Conservation (phyloP, 2,888 invertebrate species). For the Eulithis testata region DNA sequence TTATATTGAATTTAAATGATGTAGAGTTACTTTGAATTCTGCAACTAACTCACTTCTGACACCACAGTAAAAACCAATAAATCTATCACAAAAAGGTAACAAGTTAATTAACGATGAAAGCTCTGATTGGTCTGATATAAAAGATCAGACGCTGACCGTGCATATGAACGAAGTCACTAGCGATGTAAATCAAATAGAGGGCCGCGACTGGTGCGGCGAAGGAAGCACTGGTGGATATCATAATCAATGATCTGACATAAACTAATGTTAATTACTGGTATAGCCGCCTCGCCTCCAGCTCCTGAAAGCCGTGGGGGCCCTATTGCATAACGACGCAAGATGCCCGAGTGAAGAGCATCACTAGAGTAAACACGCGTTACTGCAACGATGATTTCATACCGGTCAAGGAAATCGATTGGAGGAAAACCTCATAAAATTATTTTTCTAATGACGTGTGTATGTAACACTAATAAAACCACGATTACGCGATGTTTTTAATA, state of each 20-base stretch:
- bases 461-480: conserved; percentile 47
- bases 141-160: conserved; percentile 41
- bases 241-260: conserved; percentile 58
- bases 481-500: conserved; percentile 47
- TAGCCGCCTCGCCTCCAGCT: conserved; percentile 45
- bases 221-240: conserved; percentile 57
- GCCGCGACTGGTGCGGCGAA: conserved; percentile 50
- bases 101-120: conserved; percentile 46
- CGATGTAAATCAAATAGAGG: conserved; percentile 69
- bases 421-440: conserved; percentile 58
- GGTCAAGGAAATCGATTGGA: conserved; percentile 72
- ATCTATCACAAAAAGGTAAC: conserved; percentile 32
- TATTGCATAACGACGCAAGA: conserved; percentile 67
- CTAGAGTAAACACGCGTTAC: conserved; percentile 68
- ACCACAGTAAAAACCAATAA: conserved; percentile 20
- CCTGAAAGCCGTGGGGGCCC: conserved; percentile 57
- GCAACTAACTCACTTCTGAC: conserved; percentile 20
- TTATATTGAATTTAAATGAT: conserved; percentile 2
- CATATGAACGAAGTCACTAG: conserved; percentile 55
- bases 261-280: conserved; percentile 55
- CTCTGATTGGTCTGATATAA: conserved; percentile 53
- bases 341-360: conserved; percentile 66
- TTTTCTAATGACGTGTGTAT: conserved; percentile 45
- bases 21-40: conserved; percentile 4
- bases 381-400: conserved; percentile 73